A percentile compares a stretch with the other conserved stretches of the same genome.
phyloP scores from a whole-genome alignment of 2,797 vertebrate species.

The Pangasius djambal region DNA sequence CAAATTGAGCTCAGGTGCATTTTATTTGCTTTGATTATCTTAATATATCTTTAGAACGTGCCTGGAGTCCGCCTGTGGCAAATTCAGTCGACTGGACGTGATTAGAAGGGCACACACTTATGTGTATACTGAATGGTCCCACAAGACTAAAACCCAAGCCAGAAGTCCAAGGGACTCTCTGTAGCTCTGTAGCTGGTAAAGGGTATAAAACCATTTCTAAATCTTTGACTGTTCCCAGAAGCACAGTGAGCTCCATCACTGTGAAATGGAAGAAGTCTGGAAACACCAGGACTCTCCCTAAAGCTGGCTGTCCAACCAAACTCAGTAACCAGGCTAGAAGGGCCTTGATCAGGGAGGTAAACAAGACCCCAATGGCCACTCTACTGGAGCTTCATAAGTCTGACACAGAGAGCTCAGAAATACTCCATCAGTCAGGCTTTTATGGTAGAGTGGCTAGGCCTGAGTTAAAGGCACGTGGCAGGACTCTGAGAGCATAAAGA shows the following conservation, averaged over 20 bases:
- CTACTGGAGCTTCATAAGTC: background rate
- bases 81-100: background rate
- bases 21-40: background rate
- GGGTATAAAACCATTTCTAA: background rate
- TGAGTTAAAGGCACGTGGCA: too few species aligned
- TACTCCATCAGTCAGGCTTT: too few species aligned
- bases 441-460: too few species aligned
- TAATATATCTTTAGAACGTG: background rate
- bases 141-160: background rate
- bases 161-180: too few species aligned
- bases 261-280: background rate
- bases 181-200: background rate
- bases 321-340: background rate
- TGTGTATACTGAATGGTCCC: too few species aligned
- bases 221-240: background rate
- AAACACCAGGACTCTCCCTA: too few species aligned
- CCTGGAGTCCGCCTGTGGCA: background rate
- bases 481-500: too few species aligned
- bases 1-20: background rate
- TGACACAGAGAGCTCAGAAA: background rate
- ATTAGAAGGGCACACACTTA: background rate
- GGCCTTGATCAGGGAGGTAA: background rate
- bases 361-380: background rate
- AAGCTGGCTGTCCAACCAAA: background rate
- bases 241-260: background rate